A percentile compares a stretch with the other conserved stretches of the same genome.
Evolutionary conservation across 1,140 invertebrate genomes (phyloP).

Genomic region (Akabosia matsudoensis): DNA sequence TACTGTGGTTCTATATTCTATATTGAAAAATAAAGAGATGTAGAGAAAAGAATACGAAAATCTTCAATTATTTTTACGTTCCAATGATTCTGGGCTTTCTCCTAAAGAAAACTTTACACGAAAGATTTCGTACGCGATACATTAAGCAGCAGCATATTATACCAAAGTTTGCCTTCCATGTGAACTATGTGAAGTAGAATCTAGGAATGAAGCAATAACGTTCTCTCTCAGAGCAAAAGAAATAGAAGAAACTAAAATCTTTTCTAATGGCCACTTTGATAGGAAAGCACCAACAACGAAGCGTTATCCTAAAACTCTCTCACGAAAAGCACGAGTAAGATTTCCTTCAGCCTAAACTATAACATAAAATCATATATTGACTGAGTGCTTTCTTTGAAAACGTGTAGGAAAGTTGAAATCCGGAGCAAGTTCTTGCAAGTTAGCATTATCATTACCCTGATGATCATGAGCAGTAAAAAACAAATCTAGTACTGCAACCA

Average conservation of each 20-base stretch:
- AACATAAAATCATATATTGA: neutral
- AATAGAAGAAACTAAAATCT: too few relatives aligned
- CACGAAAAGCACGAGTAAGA: neutral
- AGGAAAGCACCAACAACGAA: too few relatives aligned
- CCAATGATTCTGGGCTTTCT: neutral
- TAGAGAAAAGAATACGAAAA: neutral
- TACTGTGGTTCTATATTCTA: neutral
- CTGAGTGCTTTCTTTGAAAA: neutral
- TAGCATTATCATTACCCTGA: neutral
- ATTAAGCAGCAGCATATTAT: too few relatives aligned
- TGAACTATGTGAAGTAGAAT: too few relatives aligned
- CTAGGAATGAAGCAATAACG: too few relatives aligned
- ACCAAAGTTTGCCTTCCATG: too few relatives aligned
- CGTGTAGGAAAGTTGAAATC: neutral
- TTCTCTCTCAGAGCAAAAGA: too few relatives aligned
- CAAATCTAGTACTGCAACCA: neutral
- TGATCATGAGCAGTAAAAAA: neutral
- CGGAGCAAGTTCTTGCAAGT: neutral
- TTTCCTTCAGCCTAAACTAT: neutral
- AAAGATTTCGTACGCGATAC: neutral
- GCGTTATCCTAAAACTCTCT: too few relatives aligned
- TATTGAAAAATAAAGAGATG: neutral
- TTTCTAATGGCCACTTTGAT: too few relatives aligned
- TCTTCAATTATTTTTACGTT: constrained; percentile 7
- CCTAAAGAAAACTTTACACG: neutral